phyloP scores from a whole-genome alignment of 2,888 invertebrate genomes.

The Cryptosula pallasiana region DNA sequence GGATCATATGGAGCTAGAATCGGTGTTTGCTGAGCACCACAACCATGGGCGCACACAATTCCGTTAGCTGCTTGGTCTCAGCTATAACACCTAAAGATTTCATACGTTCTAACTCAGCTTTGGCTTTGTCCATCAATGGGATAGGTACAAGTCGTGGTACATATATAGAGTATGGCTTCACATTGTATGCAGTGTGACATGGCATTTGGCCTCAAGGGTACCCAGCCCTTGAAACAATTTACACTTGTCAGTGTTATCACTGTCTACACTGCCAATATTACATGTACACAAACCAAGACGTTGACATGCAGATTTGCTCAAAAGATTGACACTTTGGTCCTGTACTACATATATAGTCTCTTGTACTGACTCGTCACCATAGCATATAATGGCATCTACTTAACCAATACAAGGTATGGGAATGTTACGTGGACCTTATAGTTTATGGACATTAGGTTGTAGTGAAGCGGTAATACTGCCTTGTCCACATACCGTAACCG shows the following conservation, averaged over 20 bases:
- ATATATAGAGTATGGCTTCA: not conserved
- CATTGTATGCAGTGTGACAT: not conserved
- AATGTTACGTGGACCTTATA: not conserved
- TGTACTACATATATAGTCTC: not conserved
- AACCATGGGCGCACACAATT: not conserved
- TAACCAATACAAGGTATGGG: not conserved
- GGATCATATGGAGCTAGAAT: not conserved
- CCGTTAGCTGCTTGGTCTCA: not conserved
- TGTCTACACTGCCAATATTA: not conserved
- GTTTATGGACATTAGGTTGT: not conserved
- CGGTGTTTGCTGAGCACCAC: not conserved
- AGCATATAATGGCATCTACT: not conserved
- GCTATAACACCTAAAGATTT: not conserved
- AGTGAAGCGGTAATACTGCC: not conserved
- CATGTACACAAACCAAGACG: not conserved
- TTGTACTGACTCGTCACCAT: not conserved
- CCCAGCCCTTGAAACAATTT: constrained; percentile 7
- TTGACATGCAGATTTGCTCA: not conserved
- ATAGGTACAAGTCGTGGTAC: not conserved
- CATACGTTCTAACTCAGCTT: not conserved
- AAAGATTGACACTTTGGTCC: not conserved
- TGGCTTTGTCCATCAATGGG: not conserved
- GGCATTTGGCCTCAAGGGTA: not conserved
- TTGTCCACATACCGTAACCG: not conserved
- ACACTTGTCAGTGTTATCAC: not conserved